phyloP scores from a whole-genome alignment of 2,888 invertebrate genomes.

The Timema podura region DNA sequence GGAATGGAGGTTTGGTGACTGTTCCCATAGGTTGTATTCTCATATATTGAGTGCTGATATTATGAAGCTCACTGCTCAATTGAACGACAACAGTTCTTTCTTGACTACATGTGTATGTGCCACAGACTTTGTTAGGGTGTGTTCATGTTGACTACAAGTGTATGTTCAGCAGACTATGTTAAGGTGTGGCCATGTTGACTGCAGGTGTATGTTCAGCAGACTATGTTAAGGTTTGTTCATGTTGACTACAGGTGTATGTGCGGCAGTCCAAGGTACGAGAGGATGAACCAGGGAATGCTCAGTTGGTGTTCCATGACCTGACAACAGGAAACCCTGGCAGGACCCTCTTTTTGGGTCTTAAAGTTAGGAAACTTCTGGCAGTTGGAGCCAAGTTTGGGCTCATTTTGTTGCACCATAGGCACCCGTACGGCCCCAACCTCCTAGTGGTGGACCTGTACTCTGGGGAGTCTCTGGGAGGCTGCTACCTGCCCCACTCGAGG shows the following conservation, averaged over 20 bases:
- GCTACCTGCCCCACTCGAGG: slow-evolving; percentile 28
- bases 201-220: too few species aligned
- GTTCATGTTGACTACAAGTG: too few species aligned
- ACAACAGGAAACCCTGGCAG: slow-evolving; percentile 16
- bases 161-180: too few species aligned
- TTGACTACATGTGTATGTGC: too few species aligned
- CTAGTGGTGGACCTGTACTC: slow-evolving; percentile 16
- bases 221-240: too few species aligned
- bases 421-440: slow-evolving; percentile 21
- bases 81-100: too few species aligned
- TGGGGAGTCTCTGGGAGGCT: slow-evolving; percentile 27
- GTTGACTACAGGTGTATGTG: slow-evolving; percentile 14
- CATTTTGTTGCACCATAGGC: slow-evolving; percentile 21
- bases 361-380: slow-evolving; percentile 28
- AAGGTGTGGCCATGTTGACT: too few species aligned
- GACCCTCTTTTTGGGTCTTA: slow-evolving; percentile 15
- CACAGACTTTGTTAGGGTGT: too few species aligned
- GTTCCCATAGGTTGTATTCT: too few species aligned
- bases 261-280: slow-evolving; percentile 23
- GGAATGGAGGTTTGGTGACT: too few species aligned
- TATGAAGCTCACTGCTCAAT: too few species aligned
- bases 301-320: slow-evolving; percentile 23
- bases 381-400: slow-evolving; percentile 28
- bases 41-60: too few species aligned
- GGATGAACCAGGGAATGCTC: slow-evolving; percentile 22